phyloP scores from a whole-genome alignment of 2,888 invertebrate species.

The Idaea straminata region DNA sequence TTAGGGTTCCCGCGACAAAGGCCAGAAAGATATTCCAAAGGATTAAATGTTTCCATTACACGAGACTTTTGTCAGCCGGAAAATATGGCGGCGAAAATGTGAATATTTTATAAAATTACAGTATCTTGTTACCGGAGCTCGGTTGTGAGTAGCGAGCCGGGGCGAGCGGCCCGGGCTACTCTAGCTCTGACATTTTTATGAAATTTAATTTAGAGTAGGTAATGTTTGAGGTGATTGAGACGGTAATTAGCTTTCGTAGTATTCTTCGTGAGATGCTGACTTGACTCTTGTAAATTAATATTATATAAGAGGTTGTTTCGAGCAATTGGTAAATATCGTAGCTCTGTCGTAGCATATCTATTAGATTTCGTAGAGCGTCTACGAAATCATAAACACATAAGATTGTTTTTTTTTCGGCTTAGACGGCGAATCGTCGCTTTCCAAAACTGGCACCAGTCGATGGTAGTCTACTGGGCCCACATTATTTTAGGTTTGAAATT shows the following conservation, averaged over 20 bases:
- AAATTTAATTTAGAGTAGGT: neutral
- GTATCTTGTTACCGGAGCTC: constrained; percentile 18
- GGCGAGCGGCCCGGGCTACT: constrained; percentile 6
- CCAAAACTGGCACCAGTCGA: too few relatives aligned
- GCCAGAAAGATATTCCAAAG: constrained; percentile 54
- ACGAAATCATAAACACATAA: neutral
- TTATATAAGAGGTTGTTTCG: neutral
- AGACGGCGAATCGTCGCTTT: too few relatives aligned
- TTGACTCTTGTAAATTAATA: neutral
- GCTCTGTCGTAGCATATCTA: neutral
- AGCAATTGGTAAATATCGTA: neutral
- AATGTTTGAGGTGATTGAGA: neutral
- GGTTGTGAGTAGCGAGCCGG: constrained; percentile 7
- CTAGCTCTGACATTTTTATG: neutral
- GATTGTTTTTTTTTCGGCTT: neutral
- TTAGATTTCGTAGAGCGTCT: neutral
- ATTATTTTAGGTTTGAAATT: too few relatives aligned
- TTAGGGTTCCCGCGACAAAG: constrained; percentile 58
- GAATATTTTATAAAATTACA: constrained; percentile 20
- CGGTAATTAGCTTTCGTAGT: constrained; percentile 14
- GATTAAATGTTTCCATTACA: constrained; percentile 70
- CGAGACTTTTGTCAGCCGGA: constrained; percentile 39
- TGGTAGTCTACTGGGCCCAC: too few relatives aligned
- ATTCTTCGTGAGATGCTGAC: neutral
- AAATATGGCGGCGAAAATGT: constrained; percentile 34